Evolutionary conservation across 2,113 vertebrate species (phyloP).

Genomic region (Chascanopsetta lugubris): DNA sequence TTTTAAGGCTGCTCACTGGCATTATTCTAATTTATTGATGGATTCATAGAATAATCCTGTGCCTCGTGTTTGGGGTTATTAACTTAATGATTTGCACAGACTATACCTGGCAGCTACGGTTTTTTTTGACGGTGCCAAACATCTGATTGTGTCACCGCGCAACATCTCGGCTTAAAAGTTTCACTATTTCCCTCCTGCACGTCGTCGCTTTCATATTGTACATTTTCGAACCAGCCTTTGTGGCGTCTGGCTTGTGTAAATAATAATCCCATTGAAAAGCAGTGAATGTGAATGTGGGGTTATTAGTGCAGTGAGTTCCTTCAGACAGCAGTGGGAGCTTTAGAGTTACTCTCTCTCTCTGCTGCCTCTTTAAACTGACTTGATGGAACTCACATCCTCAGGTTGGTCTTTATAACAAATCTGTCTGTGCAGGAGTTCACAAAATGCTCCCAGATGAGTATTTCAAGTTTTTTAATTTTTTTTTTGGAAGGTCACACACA

Average conservation of each 20-base stretch:
- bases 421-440: not conserved
- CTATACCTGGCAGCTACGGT: slow-evolving; percentile 48
- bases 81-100: slow-evolving; percentile 57
- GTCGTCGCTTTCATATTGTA: slow-evolving; percentile 8
- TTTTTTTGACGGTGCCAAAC: slow-evolving; percentile 45
- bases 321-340: slow-evolving; percentile 80
- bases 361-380: slow-evolving; percentile 18
- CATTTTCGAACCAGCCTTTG: slow-evolving; percentile 23
- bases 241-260: slow-evolving; percentile 26
- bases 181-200: slow-evolving; percentile 1
- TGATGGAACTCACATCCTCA: not conserved
- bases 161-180: slow-evolving; percentile 26
- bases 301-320: slow-evolving; percentile 64
- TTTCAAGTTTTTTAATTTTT: too few relatives aligned
- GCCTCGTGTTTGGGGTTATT: slow-evolving; percentile 59
- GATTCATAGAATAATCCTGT: slow-evolving; percentile 69
- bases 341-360: slow-evolving; percentile 51
- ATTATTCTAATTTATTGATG: slow-evolving; percentile 80
- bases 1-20: slow-evolving; percentile 71
- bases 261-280: slow-evolving; percentile 3
- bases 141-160: slow-evolving; percentile 26
- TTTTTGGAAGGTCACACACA: too few relatives aligned
- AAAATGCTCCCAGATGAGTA: slow-evolving; percentile 13
- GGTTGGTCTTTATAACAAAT: not conserved
- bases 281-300: slow-evolving; percentile 15